Conservation (phyloP, 2,797 vertebrate genomes). For the Scolopax rusticola region DNA sequence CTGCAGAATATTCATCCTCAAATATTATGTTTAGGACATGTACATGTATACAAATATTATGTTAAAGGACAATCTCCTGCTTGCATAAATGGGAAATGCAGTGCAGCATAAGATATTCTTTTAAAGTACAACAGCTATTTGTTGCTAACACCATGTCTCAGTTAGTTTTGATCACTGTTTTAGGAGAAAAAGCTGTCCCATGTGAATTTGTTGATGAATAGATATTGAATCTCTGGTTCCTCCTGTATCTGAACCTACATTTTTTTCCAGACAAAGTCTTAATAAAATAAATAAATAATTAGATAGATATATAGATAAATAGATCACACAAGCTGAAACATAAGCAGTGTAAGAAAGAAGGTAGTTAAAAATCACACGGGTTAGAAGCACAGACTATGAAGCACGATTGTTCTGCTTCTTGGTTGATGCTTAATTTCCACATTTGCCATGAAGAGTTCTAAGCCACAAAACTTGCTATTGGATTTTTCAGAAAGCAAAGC, state of each 20-base stretch:
- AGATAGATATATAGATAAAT: neutral
- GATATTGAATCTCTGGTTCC: neutral
- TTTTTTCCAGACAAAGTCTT: neutral
- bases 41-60: no score
- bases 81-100: neutral
- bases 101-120: neutral
- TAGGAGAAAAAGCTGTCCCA: neutral
- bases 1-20: neutral
- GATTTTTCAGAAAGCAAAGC: neutral
- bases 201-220: neutral
- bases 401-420: neutral
- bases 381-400: neutral
- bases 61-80: neutral
- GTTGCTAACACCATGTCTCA: neutral
- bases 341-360: neutral
- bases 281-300: neutral
- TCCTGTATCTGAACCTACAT: neutral
- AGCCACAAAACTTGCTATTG: neutral
- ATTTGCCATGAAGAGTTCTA: neutral
- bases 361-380: neutral
- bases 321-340: neutral
- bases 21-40: neutral
- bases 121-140: neutral
- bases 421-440: neutral
- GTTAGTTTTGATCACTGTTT: neutral